Evolutionary conservation across 2,888 invertebrate species (phyloP).

Genomic region (Polymixis lichenea): DNA sequence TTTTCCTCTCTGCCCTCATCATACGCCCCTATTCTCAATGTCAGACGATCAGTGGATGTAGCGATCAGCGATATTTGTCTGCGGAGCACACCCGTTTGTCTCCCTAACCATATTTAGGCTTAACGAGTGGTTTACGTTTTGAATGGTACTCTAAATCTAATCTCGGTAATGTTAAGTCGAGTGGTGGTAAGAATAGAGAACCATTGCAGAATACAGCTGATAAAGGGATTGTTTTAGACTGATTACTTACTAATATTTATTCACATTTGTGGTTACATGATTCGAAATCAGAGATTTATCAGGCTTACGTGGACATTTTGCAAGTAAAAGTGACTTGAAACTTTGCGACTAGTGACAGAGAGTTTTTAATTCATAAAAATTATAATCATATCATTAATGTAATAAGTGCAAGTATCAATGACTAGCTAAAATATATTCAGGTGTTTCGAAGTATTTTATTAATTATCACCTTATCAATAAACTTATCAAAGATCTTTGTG

Average conservation of each 20-base stretch:
- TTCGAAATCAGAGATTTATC: background rate
- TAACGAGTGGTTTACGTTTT: constrained; percentile 52
- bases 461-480: background rate
- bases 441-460: background rate
- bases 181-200: constrained; percentile 15
- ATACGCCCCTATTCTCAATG: constrained; percentile 56
- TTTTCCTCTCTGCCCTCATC: constrained; percentile 2
- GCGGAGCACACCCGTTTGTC: constrained; percentile 59
- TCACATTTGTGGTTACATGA: background rate
- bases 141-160: constrained; percentile 38
- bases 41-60: constrained; percentile 62
- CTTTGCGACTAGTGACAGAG: background rate
- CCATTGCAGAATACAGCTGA: background rate
- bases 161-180: constrained; percentile 29
- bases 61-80: constrained; percentile 65
- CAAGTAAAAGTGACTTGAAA: constrained; percentile 4
- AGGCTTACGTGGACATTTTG: background rate
- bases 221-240: constrained; percentile 14
- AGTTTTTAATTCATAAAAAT: constrained; percentile 1
- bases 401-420: constrained; percentile 1
- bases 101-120: constrained; percentile 63
- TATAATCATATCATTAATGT: background rate
- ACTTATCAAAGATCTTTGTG: background rate
- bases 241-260: constrained; percentile 3
- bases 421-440: constrained; percentile 2